Percentiles rank a stretch among this genome's conserved stretches.
Evolutionary conservation across 2,888 invertebrate genomes (phyloP).

Genomic region (Neocrepidodera transversa): DNA sequence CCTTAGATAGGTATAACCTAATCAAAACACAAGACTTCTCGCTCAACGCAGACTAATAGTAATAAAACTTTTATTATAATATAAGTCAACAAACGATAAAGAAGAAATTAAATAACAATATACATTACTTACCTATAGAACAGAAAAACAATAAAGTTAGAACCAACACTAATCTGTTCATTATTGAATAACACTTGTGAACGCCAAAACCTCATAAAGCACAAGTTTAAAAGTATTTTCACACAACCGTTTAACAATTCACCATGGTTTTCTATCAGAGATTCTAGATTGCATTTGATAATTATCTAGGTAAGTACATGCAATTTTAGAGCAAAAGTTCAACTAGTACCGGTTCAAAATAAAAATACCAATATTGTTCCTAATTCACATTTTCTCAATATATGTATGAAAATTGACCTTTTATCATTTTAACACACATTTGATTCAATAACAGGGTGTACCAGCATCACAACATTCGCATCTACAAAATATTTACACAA

Average conservation of each 20-base stretch:
- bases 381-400: conserved; percentile 25
- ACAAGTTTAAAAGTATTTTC: not conserved
- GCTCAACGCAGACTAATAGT: too few relatives aligned
- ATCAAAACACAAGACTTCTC: too few relatives aligned
- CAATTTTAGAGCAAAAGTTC: conserved; percentile 41
- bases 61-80: too few relatives aligned
- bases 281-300: conserved; percentile 5
- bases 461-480: too few relatives aligned
- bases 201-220: conserved; percentile 12
- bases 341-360: conserved; percentile 36
- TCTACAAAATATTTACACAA: conserved; percentile 22
- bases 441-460: too few relatives aligned
- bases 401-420: too few relatives aligned
- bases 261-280: conserved; percentile 1
- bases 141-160: not conserved
- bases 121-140: conserved; percentile 18
- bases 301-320: conserved; percentile 15
- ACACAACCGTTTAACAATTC: conserved; percentile 4
- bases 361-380: conserved; percentile 20
- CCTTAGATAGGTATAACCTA: too few relatives aligned
- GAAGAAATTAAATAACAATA: too few relatives aligned
- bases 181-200: conserved; percentile 17
- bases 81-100: too few relatives aligned
- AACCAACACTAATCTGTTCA: conserved; percentile 18
- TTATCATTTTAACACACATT: too few relatives aligned